phyloP scores from a whole-genome alignment of 2,888 invertebrate genomes.

The Bembecia ichneumoniformis region DNA sequence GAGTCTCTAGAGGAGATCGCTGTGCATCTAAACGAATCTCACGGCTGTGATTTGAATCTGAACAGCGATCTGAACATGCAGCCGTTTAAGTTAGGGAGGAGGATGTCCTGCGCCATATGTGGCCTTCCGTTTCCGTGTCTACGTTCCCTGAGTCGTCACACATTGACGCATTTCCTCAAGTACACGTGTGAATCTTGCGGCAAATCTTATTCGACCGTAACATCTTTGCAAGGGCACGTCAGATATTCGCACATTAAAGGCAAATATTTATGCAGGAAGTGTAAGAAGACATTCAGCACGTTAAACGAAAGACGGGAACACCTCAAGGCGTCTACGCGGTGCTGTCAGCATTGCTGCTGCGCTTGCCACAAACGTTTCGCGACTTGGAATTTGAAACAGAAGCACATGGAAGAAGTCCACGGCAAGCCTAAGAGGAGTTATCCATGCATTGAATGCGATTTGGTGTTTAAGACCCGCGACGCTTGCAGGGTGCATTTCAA shows the following conservation, averaged over 20 bases:
- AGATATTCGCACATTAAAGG: slow-evolving; percentile 16
- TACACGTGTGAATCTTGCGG: slow-evolving; percentile 58
- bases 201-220: slow-evolving; percentile 47
- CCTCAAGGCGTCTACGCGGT: slow-evolving; percentile 3
- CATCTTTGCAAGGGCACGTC: slow-evolving; percentile 43
- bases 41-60: slow-evolving; percentile 32
- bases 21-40: slow-evolving; percentile 33
- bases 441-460: slow-evolving; percentile 41
- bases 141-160: slow-evolving; percentile 49
- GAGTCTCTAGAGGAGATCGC: slow-evolving; percentile 38
- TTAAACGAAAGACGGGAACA: slow-evolving; percentile 4
- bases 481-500: slow-evolving; percentile 35
- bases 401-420: slow-evolving; percentile 36
- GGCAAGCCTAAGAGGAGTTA: slow-evolving; percentile 34
- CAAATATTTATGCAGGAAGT: slow-evolving; percentile 1
- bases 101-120: slow-evolving; percentile 43
- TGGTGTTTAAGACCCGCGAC: slow-evolving; percentile 27
- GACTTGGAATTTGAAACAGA: slow-evolving; percentile 19
- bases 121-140: slow-evolving; percentile 34
- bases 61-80: slow-evolving; percentile 34
- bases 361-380: slow-evolving; percentile 7
- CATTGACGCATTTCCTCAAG: slow-evolving; percentile 46
- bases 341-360: slow-evolving; percentile 5
- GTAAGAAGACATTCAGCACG: slow-evolving; percentile 5
- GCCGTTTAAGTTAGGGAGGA: slow-evolving; percentile 35